Evolutionary conservation across 2,888 invertebrate genomes (phyloP).

Genomic region (Andrena haemorrhoa): DNA sequence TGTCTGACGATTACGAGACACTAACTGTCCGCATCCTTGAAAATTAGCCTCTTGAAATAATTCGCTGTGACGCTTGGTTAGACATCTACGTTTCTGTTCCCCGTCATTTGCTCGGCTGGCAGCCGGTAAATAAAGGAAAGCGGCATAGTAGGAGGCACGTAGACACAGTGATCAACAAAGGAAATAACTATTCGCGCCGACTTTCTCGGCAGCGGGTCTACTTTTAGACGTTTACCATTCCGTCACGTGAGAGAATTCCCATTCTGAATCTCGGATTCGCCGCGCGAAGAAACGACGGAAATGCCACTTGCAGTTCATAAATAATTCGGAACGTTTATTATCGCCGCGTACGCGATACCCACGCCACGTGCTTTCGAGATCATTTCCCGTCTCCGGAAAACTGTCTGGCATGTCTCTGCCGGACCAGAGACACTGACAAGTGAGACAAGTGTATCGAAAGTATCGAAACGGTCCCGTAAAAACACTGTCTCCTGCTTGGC

Average conservation of each 20-base stretch:
- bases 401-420: neutral
- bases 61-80: neutral
- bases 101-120: neutral
- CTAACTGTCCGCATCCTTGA: neutral
- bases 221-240: conserved; percentile 59
- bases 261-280: conserved; percentile 41
- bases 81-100: neutral
- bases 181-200: conserved; percentile 25
- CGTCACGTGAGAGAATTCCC: conserved; percentile 61
- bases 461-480: neutral
- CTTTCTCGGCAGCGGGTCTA: conserved; percentile 46
- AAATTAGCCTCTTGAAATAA: neutral
- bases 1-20: no score
- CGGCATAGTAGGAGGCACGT: conserved; percentile 21
- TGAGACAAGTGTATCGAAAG: neutral
- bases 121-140: conserved; percentile 23
- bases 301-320: conserved; percentile 69
- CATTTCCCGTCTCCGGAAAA: conserved; percentile 14
- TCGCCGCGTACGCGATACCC: conserved; percentile 34
- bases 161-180: conserved; percentile 18
- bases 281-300: conserved; percentile 59
- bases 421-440: neutral
- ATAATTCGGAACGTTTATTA: conserved; percentile 72
- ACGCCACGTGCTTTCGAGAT: conserved; percentile 55
- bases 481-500: neutral